Conservation (phyloP, 2,113 vertebrate species). For the Pica pica region DNA sequence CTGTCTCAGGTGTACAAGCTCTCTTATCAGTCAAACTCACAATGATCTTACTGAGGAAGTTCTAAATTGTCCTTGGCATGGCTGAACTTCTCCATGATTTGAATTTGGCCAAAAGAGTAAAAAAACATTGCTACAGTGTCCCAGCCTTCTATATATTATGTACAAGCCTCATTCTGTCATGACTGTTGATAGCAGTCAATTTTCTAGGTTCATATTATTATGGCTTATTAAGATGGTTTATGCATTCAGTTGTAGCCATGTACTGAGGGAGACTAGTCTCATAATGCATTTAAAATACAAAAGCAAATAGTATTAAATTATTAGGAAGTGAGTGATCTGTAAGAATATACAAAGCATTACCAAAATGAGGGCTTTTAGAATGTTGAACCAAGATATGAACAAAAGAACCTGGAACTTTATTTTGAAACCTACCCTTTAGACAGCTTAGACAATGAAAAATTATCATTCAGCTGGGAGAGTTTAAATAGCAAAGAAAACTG, state of each 20-base stretch:
- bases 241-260: not conserved
- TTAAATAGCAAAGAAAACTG: constrained; percentile 29
- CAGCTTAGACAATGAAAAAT: constrained; percentile 28
- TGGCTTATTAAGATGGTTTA: not conserved
- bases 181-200: not conserved
- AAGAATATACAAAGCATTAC: not conserved
- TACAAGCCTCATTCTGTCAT: not conserved
- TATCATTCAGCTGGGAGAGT: not conserved
- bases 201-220: not conserved
- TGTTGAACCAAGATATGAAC: not conserved
- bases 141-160: not conserved
- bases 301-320: constrained; percentile 37
- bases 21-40: not conserved
- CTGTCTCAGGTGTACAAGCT: not conserved
- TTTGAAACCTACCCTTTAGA: constrained; percentile 49
- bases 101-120: not conserved
- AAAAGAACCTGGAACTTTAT: constrained; percentile 8
- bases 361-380: constrained; percentile 25
- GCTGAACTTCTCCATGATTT: not conserved
- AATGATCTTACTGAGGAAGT: not conserved
- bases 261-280: not conserved
- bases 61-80: not conserved
- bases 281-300: not conserved
- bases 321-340: not conserved
- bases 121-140: not conserved